Base-by-base conservation (phyloP, 2,888 invertebrate species). In the Melikaiella ostensackeni region DNA sequence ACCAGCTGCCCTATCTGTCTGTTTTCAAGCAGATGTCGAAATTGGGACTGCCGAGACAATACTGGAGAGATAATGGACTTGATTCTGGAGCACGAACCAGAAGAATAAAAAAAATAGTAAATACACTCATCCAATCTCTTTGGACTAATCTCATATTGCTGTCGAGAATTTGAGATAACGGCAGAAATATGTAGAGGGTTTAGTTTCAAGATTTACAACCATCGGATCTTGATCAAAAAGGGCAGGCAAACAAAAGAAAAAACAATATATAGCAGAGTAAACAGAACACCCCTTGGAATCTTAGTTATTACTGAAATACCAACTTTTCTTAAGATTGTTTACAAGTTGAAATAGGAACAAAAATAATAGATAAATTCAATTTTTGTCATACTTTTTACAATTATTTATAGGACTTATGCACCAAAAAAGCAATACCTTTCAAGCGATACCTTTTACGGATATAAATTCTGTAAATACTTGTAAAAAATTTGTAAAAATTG, bases 11-110 rank as follows among this genome's bases (percentile, higher is more conserved):
- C 75, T 81, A 64, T 83, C 61, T 81, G 61, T 77, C 79, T 80
- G 82, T 82, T 80, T 85, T 77, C 78, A 82, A 82, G 83, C 87
- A 88, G 87, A 88, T 89, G 87, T 85, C 85, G 84, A 70, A 85
- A 84, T 86, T 82, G 84, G 80, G 83, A 85, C 82, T 83, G 82
- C 78, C 85, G 87, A 88, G 87, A 89, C 87, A 89, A 89, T 88
- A 81, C 80, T 61, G 59, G 81, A 75, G 61, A 86, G 86, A 89
- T 88, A 87, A 88, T 86, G 84, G 87, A 85, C 50, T 70, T 70
- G 70, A 70, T 70, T 70, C 50, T 70, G n/a, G 84, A 81, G 78
- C 42, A 38, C 21, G 64, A 64, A 21, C 27, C 42, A 42, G 16
- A 59, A 74, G 33, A 75, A 57, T 42, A 38, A 33, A 59, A 59